Base-by-base conservation (phyloP, 2,113 vertebrate species). In the Urocolius indicus region DNA sequence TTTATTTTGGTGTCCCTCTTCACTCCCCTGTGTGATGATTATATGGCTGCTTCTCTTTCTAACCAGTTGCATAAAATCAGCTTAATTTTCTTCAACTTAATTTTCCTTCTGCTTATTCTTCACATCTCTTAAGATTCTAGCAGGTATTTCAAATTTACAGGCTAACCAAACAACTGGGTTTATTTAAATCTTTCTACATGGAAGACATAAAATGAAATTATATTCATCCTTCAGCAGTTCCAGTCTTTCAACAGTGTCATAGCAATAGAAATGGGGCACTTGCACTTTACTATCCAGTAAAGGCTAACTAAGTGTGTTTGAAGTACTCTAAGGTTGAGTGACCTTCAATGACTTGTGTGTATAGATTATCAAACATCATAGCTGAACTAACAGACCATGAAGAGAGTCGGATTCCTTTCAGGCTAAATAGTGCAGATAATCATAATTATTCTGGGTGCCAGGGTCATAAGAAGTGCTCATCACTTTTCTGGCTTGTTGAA, bases 391-490 rank as follows among this genome's bases (percentile, higher is more conserved):
- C 96, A 97, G 96, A 97, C 94, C 95, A 73, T 96, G 96, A 98
- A 95, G 32, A 73, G 65, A 88, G 88, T 93, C 92, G 63, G 13
- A 97, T 94, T 97, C 91, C 93, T 98, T 98, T 97, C 91, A 95
- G 95, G 95, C 81, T 97, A 98, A 97, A 96, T 96, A 98, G 97
- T 96, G 91, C 94, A 97, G 95, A 97, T 98, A 98, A 98, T 97
- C 93, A 97, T 97, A 97, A 98, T 97, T 98, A 97, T 97, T 97
- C 93, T 94, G 92, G 77, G 77, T 93, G 62, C 77, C 63, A 94
- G 95, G 97, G 97, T 98, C 96, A 97, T 97, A 97, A 97, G 92
- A 98, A 49, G 79, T 45, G 36, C 86, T 98, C 96, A 95, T 97
- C 91, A 71, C 80, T 98, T 97, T 97, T 96, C 82, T 92, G 84